A percentile compares a stretch with the other conserved stretches of the same genome.
phyloP scores from a whole-genome alignment of 2,797 vertebrate genomes.

The Lepilemur ruficaudatus region DNA sequence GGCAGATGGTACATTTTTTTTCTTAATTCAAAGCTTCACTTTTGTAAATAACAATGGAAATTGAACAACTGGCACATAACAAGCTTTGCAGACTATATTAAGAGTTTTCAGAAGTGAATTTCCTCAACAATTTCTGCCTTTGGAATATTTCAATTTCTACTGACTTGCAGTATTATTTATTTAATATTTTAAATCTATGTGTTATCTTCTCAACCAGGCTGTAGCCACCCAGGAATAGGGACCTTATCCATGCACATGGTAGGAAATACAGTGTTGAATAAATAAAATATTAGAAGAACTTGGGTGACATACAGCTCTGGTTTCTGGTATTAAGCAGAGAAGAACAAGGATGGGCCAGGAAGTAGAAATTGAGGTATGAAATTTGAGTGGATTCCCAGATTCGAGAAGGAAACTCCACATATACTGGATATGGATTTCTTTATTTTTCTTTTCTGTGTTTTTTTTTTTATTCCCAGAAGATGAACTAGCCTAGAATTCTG shows the following conservation, averaged over 20 bases:
- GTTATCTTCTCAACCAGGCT: background rate
- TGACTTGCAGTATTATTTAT: background rate
- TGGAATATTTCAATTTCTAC: background rate
- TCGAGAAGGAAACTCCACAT: background rate
- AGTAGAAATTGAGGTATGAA: background rate
- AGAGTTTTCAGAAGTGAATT: slow-evolving; percentile 48
- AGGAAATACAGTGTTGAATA: background rate
- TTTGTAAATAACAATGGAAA: slow-evolving; percentile 79
- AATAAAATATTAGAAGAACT: background rate
- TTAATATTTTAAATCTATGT: background rate
- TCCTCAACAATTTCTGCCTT: slow-evolving; percentile 42
- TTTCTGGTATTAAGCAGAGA: background rate
- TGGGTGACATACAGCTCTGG: background rate
- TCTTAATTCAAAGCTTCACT: slow-evolving; percentile 74
- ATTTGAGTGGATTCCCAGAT: background rate
- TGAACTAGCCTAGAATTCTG: background rate
- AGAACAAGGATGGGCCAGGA: background rate
- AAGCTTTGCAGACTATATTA: slow-evolving; percentile 49
- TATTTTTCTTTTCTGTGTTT: background rate
- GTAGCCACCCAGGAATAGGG: background rate
- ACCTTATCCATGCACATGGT: background rate
- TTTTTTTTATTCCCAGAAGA: background rate
- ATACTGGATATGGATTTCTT: background rate
- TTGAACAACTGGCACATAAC: slow-evolving; percentile 71
- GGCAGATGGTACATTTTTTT: slow-evolving; percentile 72